Evolutionary conservation across 1,140 invertebrate species (phyloP).

Genomic region (Drosophila rufa): DNA sequence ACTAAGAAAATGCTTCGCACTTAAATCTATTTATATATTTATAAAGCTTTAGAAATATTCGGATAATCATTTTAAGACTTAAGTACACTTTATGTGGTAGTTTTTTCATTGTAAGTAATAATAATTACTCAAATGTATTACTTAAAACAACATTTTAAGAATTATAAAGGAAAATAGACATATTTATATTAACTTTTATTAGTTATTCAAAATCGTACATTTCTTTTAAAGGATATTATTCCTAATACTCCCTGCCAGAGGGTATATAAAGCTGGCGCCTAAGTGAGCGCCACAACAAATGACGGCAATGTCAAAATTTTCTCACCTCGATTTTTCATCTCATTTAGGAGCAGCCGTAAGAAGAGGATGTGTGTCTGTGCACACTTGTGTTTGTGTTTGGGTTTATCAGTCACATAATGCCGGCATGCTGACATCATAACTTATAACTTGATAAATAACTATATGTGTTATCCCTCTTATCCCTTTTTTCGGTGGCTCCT

Average conservation of each 20-base stretch:
- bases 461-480: slow-evolving; percentile 65
- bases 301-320: slow-evolving; percentile 72
- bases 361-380: slow-evolving; percentile 16
- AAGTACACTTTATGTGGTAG: too few relatives aligned
- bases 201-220: too few relatives aligned
- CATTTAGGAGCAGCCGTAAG: slow-evolving; percentile 55
- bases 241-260: not conserved
- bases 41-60: too few relatives aligned
- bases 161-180: too few relatives aligned
- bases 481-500: slow-evolving; percentile 23
- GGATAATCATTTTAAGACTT: too few relatives aligned
- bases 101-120: too few relatives aligned
- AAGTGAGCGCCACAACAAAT: slow-evolving; percentile 62
- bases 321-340: slow-evolving; percentile 82
- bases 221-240: too few relatives aligned
- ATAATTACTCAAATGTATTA: too few relatives aligned
- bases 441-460: slow-evolving; percentile 84
- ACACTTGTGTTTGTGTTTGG: slow-evolving; percentile 44
- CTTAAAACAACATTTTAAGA: too few relatives aligned
- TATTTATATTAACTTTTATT: too few relatives aligned
- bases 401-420: slow-evolving; percentile 82
- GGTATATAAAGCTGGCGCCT: slow-evolving; percentile 25
- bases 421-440: slow-evolving; percentile 80
- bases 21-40: too few relatives aligned
- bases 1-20: not conserved